Conservation (phyloP, 2,113 vertebrate genomes). For the Motacilla tschutschensis region DNA sequence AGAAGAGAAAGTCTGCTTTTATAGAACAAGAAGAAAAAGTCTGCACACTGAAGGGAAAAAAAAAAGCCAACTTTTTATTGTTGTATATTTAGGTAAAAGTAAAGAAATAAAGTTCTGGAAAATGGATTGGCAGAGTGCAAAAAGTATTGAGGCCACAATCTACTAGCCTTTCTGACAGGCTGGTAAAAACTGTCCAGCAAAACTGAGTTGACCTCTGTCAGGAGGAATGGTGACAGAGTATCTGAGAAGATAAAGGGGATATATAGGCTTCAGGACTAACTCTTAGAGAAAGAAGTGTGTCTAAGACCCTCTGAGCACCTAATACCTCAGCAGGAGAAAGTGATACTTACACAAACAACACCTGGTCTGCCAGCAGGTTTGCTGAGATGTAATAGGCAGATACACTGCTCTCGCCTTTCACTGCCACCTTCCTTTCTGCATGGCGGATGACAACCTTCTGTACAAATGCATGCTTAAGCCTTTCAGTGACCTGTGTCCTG, state of each 20-base stretch:
- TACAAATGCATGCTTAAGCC: not conserved
- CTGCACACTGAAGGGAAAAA: not conserved
- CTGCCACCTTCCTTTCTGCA: not conserved
- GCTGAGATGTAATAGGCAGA: not conserved
- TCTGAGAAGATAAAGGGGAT: not conserved
- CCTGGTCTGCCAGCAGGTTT: not conserved
- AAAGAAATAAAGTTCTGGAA: not conserved
- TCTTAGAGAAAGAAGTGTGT: not conserved
- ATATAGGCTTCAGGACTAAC: not conserved
- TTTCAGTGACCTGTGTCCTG: not conserved
- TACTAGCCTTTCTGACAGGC: not conserved
- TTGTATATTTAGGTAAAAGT: not conserved
- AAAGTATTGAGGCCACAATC: not conserved
- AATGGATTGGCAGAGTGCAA: not conserved
- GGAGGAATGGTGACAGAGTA: not conserved
- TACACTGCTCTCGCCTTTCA: not conserved
- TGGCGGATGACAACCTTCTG: not conserved
- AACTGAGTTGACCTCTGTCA: not conserved
- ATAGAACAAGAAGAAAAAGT: not conserved
- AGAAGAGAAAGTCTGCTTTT: not conserved
- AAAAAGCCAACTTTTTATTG: not conserved
- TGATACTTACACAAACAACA: not conserved
- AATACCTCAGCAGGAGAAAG: not conserved
- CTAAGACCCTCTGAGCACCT: not conserved
- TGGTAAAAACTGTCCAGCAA: not conserved